Evolutionary conservation across 2,113 vertebrate species (phyloP).

Genomic region (Redunca redunca): DNA sequence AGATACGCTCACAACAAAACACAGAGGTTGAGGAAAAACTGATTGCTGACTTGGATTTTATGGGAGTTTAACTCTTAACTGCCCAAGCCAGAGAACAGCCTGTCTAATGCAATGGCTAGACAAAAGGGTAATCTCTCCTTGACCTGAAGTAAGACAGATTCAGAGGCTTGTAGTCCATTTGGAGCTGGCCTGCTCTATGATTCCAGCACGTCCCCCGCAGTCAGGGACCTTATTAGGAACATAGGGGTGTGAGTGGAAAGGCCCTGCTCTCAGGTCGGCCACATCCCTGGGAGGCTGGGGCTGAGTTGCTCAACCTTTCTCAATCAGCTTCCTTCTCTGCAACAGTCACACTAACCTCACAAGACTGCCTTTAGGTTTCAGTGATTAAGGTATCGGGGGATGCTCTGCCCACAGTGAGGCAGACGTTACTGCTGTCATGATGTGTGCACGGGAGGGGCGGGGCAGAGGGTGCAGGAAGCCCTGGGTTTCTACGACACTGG

Average conservation of each 20-base stretch:
- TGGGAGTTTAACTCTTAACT: background rate
- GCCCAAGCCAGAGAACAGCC: background rate
- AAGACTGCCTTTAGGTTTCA: background rate
- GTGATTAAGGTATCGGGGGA: background rate
- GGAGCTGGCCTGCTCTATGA: background rate
- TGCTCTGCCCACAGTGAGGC: background rate
- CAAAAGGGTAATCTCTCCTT: background rate
- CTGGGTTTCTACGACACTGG: background rate
- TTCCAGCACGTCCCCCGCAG: background rate
- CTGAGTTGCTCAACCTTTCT: background rate
- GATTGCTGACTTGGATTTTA: background rate
- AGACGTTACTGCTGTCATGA: background rate
- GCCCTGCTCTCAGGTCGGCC: background rate
- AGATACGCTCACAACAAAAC: background rate
- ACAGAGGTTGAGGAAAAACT: background rate
- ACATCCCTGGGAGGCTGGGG: background rate
- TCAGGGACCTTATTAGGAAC: background rate
- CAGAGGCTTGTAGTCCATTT: background rate
- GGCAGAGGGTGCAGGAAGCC: background rate
- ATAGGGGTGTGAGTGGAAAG: background rate
- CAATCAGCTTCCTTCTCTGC: background rate
- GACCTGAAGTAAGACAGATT: background rate
- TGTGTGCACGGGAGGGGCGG: background rate
- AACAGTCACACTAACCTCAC: background rate
- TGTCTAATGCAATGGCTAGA: background rate